Conservation (phyloP, 2,797 vertebrate genomes). For the Malurus leucopterus region DNA sequence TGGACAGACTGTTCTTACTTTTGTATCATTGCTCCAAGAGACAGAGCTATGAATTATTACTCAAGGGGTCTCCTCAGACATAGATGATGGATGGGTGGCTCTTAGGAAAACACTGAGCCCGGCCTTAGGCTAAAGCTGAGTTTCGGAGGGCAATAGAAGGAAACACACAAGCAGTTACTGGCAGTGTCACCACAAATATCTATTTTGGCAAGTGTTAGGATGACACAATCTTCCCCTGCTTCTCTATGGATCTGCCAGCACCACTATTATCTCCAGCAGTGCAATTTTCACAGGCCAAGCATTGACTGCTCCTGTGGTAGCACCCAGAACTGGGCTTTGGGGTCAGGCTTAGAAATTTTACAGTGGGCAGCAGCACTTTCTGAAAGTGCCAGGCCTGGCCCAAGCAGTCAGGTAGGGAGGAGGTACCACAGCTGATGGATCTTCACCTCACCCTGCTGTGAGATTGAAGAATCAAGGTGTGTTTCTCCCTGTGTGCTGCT, state of each 20-base stretch:
- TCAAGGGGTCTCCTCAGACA: neutral
- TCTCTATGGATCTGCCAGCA: neutral
- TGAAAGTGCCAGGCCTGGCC: neutral
- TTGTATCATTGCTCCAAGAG: neutral
- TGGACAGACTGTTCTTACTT: neutral
- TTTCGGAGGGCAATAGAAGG: neutral
- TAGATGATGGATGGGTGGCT: neutral
- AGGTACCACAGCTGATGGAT: neutral
- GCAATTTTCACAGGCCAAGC: neutral
- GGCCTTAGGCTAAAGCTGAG: neutral
- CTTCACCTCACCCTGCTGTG: neutral
- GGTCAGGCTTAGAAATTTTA: neutral
- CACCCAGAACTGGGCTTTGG: neutral
- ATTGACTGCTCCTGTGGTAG: neutral
- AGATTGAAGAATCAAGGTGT: rapidly evolving
- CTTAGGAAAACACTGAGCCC: neutral
- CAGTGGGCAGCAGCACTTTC: neutral
- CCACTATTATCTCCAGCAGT: neutral
- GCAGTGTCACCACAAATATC: conserved; percentile 25
- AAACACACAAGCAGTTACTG: neutral
- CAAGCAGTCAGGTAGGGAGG: neutral
- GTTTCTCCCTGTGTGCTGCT: neutral
- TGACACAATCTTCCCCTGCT: neutral
- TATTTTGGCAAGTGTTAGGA: neutral
- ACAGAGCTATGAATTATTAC: neutral